Base-by-base conservation (phyloP, 2,888 invertebrate genomes). In the Ectobius pallidus region DNA sequence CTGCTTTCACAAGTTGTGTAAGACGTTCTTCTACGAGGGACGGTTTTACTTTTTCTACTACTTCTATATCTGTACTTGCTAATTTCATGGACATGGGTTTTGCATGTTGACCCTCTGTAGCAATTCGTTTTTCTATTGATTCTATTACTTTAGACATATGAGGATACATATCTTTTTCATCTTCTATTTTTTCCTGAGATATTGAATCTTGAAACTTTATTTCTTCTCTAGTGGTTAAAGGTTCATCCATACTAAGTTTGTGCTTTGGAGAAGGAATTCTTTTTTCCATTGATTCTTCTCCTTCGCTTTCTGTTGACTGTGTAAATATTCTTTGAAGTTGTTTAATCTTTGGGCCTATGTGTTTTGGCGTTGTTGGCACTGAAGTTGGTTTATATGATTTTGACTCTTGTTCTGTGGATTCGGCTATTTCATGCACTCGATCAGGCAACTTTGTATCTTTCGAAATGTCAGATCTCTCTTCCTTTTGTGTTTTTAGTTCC, bases 321-420 rank as follows among this genome's bases (percentile, higher is more conserved):
- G 83, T 82, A 77, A 85, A 85, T 73, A 84, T 81, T 77, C 83
- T 84, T 75, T 85, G 85, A 22, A 86, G 77, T 78, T 85, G 83
- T 30, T 85, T 85, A 70, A 85, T 84, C 80, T 85, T 85, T 20
- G 81, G 82, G 1, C 83, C 84, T 49, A 85, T 82, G 44, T 81
- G 80, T 80, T 83, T 84, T 3, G 75, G 69, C 25, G 77, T 77
- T 7, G 76, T 76, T 14, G 73, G 74, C 18, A 73, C 72, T 27
- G 75, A 74, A 30, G 49, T 49, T n/a, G 65, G 20, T 46, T 74
- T 74, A 39, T 20, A 25, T 9, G 22, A 74, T 55, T 70, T 68
- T 63, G 42, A 61, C 72, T 74, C 49, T 32, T 74, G 52, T 49
- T 65, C 62, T 16, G 63, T 52, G 39, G 74, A 67, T 70, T 73